These are phyloP conservation scores for Morone chrysops DNA, from an alignment of 2,113 vertebrate genomes.

Conservation along the genomic window DNA sequence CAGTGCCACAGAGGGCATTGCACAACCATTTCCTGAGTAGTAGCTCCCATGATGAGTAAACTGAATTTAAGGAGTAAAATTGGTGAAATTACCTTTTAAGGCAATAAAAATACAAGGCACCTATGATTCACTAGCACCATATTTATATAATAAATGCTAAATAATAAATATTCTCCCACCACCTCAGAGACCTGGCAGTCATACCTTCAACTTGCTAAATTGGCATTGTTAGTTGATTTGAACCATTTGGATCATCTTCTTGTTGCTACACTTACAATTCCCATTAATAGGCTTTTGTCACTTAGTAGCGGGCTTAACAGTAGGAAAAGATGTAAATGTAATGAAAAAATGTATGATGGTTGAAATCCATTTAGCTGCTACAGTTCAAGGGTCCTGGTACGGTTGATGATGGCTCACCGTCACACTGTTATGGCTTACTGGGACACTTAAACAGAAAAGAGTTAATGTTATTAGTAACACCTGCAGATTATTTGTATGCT, in stretches of 20 bases:
- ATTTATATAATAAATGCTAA: neutral
- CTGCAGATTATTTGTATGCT: neutral
- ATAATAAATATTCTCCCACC: neutral
- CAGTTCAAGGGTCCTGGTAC: neutral
- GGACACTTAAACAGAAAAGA: neutral
- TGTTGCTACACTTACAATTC: neutral
- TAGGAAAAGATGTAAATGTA: neutral
- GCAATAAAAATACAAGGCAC: constrained; percentile 39
- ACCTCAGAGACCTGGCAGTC: neutral
- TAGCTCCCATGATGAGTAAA: neutral
- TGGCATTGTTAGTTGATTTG: neutral
- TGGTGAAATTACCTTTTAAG: neutral
- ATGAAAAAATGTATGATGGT: neutral
- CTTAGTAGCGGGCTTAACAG: neutral
- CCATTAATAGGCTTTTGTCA: neutral
- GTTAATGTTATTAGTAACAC: neutral
- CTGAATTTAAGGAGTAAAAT: neutral
- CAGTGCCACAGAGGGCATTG: neutral
- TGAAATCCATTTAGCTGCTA: no score
- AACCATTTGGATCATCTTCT: neutral
- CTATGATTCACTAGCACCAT: constrained; percentile 26
- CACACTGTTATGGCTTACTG: neutral
- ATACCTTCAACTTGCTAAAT: neutral
- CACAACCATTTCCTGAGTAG: neutral
- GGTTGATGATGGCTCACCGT: neutral